A percentile compares a stretch with the other conserved stretches of the same genome.
These are phyloP conservation scores for Molossus molossus DNA, from an alignment of 2,797 vertebrate genomes.

Conservation along the genomic window DNA sequence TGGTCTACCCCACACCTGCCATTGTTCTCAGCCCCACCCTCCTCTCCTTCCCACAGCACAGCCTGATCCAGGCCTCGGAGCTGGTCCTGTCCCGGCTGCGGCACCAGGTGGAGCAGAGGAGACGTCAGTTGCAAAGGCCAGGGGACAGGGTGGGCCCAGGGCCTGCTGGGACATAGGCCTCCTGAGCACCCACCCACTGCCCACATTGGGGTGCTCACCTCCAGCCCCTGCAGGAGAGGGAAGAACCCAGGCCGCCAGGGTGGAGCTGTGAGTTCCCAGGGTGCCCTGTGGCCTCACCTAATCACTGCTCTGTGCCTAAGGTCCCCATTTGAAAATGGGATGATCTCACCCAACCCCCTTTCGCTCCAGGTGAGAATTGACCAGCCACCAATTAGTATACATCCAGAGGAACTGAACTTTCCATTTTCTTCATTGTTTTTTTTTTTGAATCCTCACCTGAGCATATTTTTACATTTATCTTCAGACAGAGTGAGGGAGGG, in stretches of 20 bases:
- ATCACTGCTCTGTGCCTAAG: not conserved
- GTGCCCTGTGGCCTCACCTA: not conserved
- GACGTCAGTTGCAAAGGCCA: not conserved
- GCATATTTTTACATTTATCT: too few relatives aligned
- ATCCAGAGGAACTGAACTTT: not conserved
- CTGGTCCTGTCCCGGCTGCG: constrained; percentile 84
- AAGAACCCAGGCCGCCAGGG: not conserved
- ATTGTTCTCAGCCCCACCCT: not conserved
- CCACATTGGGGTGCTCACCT: rapidly evolving
- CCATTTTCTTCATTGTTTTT: not conserved
- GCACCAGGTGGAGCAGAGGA: constrained; percentile 61
- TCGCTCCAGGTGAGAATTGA: rapidly evolving
- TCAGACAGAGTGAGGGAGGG: too few relatives aligned
- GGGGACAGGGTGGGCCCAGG: not conserved
- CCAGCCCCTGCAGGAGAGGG: not conserved
- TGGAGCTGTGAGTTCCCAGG: not conserved
- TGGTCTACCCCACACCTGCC: not conserved
- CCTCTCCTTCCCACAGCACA: constrained; percentile 83
- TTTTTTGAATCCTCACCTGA: too few relatives aligned
- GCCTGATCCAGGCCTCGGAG: constrained; percentile 83
- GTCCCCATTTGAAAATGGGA: not conserved
- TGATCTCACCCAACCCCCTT: rapidly evolving
- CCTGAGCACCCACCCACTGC: not conserved
- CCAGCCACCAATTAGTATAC: not conserved
- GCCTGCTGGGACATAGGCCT: not conserved